Evolutionary conservation across 2,888 invertebrate species (phyloP), one percentile per base, ranked within the genome.

Genomic region (Drosophila histrio): DNA sequence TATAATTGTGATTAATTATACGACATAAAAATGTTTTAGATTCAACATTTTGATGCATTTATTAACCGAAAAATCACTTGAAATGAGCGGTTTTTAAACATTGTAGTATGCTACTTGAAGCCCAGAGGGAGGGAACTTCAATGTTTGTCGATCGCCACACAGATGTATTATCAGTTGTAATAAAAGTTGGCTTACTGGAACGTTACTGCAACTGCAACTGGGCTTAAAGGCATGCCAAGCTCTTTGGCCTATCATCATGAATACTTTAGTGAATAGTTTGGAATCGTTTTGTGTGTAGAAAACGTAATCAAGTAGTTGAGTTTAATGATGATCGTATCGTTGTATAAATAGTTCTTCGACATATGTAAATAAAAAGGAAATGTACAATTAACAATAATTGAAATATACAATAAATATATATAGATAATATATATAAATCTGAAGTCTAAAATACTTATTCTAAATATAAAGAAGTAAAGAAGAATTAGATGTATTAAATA

Each of bases 1-100:
- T 87, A 86, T 85, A 85, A 85, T 85, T 85, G 88, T 85, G 88
- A 85, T 85, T 86, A 87, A 85, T 85, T 87, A 84, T 85, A 82
- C 77, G 72, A 85, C 84, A 84, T 84, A 85, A 84, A 84, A 85
- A 81, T 87, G 79, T 79, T 79, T 81, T 83, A 86, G 87, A 82
- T 84, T 70, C 77, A 87, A 70, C 85, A 81, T 77, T 84, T 82
- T 85, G 85, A 78, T 87, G 85, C 86, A 84, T 84, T 85, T 87
- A 87, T 87, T 71, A 85, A 79, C 76, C 84, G 73, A 87, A 82
- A 85, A 84, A 84, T 84, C 87, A 79, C 84, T 85, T 50, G 70
- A 85, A 84, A 87, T 83, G 69, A 86, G 77, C 66, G 66, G 65
- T 64, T 83, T 74, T 82, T 61, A 70, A 71, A 67, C 59, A 64